phyloP scores from a whole-genome alignment of 2,113 vertebrate genomes.

The Oryzias melastigma region DNA sequence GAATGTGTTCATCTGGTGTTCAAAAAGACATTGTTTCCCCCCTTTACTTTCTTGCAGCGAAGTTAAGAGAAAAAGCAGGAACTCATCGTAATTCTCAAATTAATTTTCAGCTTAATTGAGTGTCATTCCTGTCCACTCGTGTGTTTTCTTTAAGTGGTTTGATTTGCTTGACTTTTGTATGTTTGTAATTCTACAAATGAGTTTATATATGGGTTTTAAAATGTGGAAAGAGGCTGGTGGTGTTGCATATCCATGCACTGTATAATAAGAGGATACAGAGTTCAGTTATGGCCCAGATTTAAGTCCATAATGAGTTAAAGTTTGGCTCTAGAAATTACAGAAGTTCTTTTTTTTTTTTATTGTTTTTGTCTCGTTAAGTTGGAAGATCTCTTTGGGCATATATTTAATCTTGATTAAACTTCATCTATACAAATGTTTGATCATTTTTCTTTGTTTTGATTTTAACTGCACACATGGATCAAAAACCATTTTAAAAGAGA shows the following conservation, averaged over 20 bases:
- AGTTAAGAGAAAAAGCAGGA: conserved; percentile 11
- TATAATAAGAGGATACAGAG: conserved; percentile 59
- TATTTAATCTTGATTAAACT: conserved; percentile 97
- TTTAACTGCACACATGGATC: too few relatives aligned
- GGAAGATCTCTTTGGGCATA: conserved; percentile 82
- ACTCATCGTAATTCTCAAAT: neutral
- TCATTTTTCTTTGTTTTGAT: neutral
- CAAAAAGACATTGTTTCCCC: conserved; percentile 3
- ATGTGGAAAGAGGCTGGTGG: conserved; percentile 47
- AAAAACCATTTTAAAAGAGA: too few relatives aligned
- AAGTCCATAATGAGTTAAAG: conserved; percentile 48
- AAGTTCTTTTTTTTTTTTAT: conserved; percentile 76
- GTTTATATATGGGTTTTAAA: conserved; percentile 65
- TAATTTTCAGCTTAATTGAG: too few relatives aligned
- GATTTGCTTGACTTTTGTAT: conserved; percentile 60
- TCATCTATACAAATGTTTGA: conserved; percentile 70
- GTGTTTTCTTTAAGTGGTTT: conserved; percentile 45
- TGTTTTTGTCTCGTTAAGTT: conserved; percentile 85
- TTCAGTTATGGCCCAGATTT: conserved; percentile 55
- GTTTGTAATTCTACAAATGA: conserved; percentile 70
- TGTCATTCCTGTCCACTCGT: conserved; percentile 18
- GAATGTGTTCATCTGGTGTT: conserved; percentile 7
- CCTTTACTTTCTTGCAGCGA: conserved; percentile 4
- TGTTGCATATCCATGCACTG: conserved; percentile 58
- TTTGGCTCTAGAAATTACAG: conserved; percentile 44